These are phyloP conservation scores for Drosophila leontia DNA, from an alignment of 1,140 invertebrate species.

Conservation along the genomic window DNA sequence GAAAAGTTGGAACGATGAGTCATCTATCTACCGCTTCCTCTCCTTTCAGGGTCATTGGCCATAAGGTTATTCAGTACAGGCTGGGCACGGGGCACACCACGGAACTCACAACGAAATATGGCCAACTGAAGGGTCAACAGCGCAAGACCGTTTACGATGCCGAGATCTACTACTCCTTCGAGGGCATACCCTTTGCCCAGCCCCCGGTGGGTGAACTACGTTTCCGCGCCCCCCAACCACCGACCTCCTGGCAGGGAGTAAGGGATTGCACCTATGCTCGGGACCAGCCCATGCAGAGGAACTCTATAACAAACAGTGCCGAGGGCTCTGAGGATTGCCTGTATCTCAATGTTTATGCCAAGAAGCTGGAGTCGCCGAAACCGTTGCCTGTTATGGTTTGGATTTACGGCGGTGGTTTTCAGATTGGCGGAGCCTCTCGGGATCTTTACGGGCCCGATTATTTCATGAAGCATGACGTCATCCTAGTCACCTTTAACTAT, in stretches of 20 bases:
- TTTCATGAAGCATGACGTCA: conserved; percentile 87
- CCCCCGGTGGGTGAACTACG: conserved; percentile 88
- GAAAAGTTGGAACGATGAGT: conserved; percentile 16
- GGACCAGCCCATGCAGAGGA: conserved; percentile 65
- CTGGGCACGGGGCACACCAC: conserved; percentile 55
- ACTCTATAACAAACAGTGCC: conserved; percentile 27
- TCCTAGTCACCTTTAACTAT: conserved; percentile 90
- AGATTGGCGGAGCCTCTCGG: conserved; percentile 85
- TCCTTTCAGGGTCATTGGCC: conserved; percentile 48
- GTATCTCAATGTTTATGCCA: conserved; percentile 75
- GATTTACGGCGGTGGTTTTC: conserved; percentile 90
- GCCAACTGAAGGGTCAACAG: conserved; percentile 64
- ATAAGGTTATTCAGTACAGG: conserved; percentile 64
- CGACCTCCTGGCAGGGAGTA: conserved; percentile 85
- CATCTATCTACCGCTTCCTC: conserved; percentile 1
- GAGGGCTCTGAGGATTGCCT: conserved; percentile 75
- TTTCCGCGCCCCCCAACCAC: conserved; percentile 87
- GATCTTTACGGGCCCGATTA: conserved; percentile 87
- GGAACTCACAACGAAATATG: conserved; percentile 54
- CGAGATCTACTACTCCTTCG: conserved; percentile 78
- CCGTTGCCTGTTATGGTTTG: conserved; percentile 88
- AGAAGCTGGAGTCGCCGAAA: conserved; percentile 59
- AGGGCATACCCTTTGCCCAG: conserved; percentile 89
- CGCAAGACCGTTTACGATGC: conserved; percentile 68
- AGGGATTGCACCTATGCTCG: conserved; percentile 82